phyloP scores from a whole-genome alignment of 2,113 vertebrate species.

The Notothenia rossii region DNA sequence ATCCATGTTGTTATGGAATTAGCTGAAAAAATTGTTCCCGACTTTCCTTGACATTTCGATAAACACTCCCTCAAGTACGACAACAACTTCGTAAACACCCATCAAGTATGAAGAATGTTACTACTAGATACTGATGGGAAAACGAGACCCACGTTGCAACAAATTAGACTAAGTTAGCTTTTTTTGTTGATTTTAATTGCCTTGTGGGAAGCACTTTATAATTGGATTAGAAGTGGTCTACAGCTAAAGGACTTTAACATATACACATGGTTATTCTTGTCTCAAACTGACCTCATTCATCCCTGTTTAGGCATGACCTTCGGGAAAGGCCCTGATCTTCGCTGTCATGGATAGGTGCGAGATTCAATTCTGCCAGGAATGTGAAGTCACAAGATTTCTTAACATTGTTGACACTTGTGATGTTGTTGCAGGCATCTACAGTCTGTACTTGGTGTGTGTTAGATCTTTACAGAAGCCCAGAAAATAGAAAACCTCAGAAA shows the following conservation, averaged over 20 bases:
- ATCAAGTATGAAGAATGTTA: no score
- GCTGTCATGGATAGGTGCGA: neutral
- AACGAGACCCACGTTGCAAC: neutral
- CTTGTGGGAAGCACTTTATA: neutral
- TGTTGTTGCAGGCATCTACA: neutral
- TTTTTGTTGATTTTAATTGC: constrained; percentile 1
- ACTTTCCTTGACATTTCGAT: no score
- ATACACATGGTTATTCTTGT: neutral
- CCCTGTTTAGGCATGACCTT: constrained; percentile 28
- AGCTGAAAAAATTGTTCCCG: no score
- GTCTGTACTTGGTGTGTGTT: neutral
- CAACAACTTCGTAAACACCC: no score
- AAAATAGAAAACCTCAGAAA: no score
- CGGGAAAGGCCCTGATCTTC: constrained; percentile 4
- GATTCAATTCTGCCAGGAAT: constrained; percentile 41
- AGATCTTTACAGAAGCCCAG: neutral
- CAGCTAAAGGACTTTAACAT: neutral
- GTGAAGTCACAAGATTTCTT: constrained; percentile 47
- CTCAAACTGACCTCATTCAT: constrained; percentile 10
- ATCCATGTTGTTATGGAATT: no score
- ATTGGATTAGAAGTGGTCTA: neutral
- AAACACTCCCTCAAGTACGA: no score
- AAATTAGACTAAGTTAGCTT: constrained; percentile 1
- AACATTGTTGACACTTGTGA: constrained; percentile 27
- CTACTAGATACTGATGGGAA: neutral